phyloP scores from a whole-genome alignment of 2,888 invertebrate species.

The Criorhina ranunculi region DNA sequence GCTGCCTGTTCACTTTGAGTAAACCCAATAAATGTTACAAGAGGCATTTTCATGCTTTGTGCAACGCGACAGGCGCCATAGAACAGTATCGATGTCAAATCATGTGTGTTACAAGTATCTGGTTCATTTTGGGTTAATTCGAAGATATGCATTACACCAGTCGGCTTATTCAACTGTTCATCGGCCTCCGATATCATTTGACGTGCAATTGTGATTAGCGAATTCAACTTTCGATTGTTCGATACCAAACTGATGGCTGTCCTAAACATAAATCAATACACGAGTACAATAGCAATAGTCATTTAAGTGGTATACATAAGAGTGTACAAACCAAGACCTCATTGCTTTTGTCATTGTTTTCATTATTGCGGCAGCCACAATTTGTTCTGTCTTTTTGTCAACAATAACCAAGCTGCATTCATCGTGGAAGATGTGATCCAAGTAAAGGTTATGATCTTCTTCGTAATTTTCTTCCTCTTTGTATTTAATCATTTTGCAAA shows the following conservation, averaged over 20 bases:
- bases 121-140: background rate
- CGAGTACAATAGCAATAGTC: too few species aligned
- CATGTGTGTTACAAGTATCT: background rate
- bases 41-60: conserved; percentile 30
- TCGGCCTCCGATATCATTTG: conserved; percentile 14
- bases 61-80: conserved; percentile 42
- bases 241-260: conserved; percentile 26
- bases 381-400: conserved; percentile 1
- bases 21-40: conserved; percentile 27
- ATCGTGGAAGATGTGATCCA: conserved; percentile 29
- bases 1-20: conserved; percentile 24
- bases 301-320: background rate
- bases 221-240: conserved; percentile 18
- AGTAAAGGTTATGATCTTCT: conserved; percentile 14
- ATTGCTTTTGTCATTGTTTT: conserved; percentile 46
- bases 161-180: background rate
- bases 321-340: conserved; percentile 44
- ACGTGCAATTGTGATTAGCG: conserved; percentile 10
- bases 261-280: conserved; percentile 27
- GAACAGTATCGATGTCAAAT: conserved; percentile 23
- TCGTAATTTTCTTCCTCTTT: conserved; percentile 3
- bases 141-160: conserved; percentile 30
- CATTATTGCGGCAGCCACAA: conserved; percentile 29
- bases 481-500: conserved; percentile 11
- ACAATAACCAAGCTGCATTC: conserved; percentile 3